Percentiles rank a stretch among this genome's conserved stretches.
Evolutionary conservation across 2,797 vertebrate species (phyloP).

Genomic region (Tangara arthus): DNA sequence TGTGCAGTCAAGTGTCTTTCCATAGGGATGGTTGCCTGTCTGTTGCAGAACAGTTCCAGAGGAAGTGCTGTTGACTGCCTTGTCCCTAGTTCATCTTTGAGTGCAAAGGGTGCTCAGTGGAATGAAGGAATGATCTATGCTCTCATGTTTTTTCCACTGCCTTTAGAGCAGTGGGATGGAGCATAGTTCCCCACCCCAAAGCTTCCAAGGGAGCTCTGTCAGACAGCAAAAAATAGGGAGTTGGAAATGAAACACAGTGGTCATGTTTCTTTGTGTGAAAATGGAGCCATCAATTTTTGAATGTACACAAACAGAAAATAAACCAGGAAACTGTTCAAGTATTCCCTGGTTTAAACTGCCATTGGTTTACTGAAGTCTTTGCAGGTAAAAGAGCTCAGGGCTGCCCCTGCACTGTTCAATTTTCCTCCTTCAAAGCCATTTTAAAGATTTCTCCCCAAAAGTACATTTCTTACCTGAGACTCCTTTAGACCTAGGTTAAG

Average conservation of each 20-base stretch:
- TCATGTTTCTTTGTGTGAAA: not conserved
- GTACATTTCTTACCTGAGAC: constrained; percentile 85
- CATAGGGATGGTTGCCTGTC: not conserved
- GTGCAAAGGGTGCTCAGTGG: not conserved
- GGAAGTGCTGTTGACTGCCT: not conserved
- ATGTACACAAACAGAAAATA: not conserved
- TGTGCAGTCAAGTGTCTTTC: not conserved
- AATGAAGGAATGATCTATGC: not conserved
- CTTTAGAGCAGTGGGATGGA: not conserved
- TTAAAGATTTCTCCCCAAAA: constrained; percentile 5
- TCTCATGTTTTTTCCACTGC: not conserved
- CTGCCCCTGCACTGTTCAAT: not conserved
- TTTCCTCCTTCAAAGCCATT: not conserved
- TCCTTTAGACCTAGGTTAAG: constrained; percentile 90
- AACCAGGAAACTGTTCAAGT: not conserved
- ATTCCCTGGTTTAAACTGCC: not conserved
- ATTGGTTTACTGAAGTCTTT: not conserved
- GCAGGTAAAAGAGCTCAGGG: not conserved
- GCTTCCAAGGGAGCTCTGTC: not conserved
- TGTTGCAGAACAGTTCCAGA: not conserved
- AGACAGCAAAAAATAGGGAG: not conserved
- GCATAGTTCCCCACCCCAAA: not conserved
- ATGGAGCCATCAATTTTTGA: not conserved
- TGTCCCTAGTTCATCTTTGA: not conserved
- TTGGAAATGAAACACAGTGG: not conserved